Base-by-base conservation (phyloP, 2,797 vertebrate genomes). In the Schizothorax lantsangensis region DNA sequence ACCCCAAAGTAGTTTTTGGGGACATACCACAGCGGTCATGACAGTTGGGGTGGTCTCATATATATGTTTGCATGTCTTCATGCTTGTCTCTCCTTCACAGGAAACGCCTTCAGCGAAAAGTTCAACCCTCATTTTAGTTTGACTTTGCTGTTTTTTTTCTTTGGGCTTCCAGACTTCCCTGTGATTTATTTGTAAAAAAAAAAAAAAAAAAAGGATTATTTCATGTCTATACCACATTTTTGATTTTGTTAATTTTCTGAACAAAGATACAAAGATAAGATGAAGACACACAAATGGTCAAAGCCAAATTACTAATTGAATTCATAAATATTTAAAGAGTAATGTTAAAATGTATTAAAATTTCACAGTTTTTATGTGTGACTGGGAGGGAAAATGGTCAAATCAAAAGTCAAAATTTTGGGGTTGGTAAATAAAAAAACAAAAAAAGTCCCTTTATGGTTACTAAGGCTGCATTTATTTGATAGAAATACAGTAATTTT, bases 11-110 rank as follows among this genome's bases (percentile, higher is more conserved):
- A 47, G 5, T 3, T 52, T 49, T 84, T 81, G 49, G 59, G 87
- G 83, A 90, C 88, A 88, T 89, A 89, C 88, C 87, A 84, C 11
- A 62, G 85, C 66, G 85, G 33, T 43, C 79, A 78, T 85, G 84
- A 69, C 64, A 86, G 59, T 89, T 87, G 64, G 88, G 88, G 89
- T 90, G 88, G 89, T 90, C 89, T 85, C 2, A 5, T 49, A 17
- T 49, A 45, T 49, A 52, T 74, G 10, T 86, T 59, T 86, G 40
- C 74, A 74, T 71, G 33, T 84, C 62, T 81, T 40, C 59, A 64
- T 69, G 38, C 54, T 15, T 83, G 45, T 88, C 17, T 84, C 36
- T 86, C 43, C 57, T 74, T 90, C 86, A 88, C 59, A 75, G 74
- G 52, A 68, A 88, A 57, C 33, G 1, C 47, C 26, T 64, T 75